phyloP scores from a whole-genome alignment of 64 coral and sea anemone species.

The Platygyra sinensis region DNA sequence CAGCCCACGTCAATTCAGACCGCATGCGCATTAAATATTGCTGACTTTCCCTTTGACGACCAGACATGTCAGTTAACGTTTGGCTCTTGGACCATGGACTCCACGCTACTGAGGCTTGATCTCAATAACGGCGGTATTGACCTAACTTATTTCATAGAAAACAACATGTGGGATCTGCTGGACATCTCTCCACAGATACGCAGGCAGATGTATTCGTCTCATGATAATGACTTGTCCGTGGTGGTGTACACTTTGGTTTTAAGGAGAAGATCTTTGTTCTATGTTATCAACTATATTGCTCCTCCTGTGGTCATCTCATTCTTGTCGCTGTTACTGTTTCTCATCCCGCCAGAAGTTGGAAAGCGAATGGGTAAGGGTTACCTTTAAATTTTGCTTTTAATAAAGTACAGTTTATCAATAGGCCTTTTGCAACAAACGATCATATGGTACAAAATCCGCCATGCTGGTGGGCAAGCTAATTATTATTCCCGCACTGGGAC shows the following conservation, averaged over 20 bases:
- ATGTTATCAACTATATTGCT: slow-evolving; percentile 77
- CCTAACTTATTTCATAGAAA: slow-evolving; percentile 34
- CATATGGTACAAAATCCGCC: no score
- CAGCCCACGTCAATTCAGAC: slow-evolving; percentile 57
- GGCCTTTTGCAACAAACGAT: no score
- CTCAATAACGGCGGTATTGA: slow-evolving; percentile 50
- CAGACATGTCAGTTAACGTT: slow-evolving; percentile 73
- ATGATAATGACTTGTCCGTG: not conserved
- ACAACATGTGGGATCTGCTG: slow-evolving; percentile 83
- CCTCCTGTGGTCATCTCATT: slow-evolving; percentile 71
- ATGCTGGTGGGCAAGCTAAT: no score
- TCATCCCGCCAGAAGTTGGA: slow-evolving; percentile 95
- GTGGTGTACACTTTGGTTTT: slow-evolving; percentile 59
- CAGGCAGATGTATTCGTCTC: not conserved
- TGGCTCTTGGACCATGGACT: slow-evolving; percentile 78
- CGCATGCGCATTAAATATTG: slow-evolving; percentile 73
- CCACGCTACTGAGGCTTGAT: slow-evolving; percentile 15
- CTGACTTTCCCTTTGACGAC: slow-evolving; percentile 85
- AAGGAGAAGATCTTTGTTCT: slow-evolving; percentile 74
- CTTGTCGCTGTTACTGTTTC: slow-evolving; percentile 82
- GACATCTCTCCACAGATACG: slow-evolving; percentile 14
- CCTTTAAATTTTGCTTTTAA: not conserved
- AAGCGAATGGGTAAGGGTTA: slow-evolving; percentile 94
- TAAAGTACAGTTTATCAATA: no score
- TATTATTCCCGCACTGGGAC: no score